Conservation (phyloP, 2,888 invertebrate species). For the Penaeus monodon region DNA sequence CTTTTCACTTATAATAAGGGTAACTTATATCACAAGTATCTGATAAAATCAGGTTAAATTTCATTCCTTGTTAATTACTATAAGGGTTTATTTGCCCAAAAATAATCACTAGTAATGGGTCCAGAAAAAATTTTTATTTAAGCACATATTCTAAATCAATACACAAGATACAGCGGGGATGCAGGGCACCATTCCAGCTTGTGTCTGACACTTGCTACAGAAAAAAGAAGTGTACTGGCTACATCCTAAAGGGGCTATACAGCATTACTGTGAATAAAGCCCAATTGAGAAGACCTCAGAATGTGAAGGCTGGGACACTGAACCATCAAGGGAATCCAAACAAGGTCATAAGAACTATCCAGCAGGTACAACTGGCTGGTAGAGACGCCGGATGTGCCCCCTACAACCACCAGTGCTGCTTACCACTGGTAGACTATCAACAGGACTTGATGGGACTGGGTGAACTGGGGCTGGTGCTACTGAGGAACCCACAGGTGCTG, state of each 20-base stretch:
- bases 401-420: conserved; percentile 35
- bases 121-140: too few relatives aligned
- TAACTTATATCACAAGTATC: too few relatives aligned
- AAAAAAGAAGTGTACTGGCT: conserved; percentile 10
- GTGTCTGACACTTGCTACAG: conserved; percentile 7
- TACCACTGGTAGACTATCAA: neutral
- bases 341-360: conserved; percentile 61
- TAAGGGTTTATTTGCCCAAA: too few relatives aligned
- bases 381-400: conserved; percentile 51
- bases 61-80: too few relatives aligned
- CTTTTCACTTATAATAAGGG: too few relatives aligned
- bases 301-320: conserved; percentile 62
- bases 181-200: neutral
- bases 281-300: conserved; percentile 62
- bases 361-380: conserved; percentile 63
- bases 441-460: conserved; percentile 22
- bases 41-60: too few relatives aligned
- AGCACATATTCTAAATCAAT: too few relatives aligned
- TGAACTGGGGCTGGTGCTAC: conserved; percentile 33
- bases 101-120: too few relatives aligned
- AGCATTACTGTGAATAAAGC: conserved; percentile 59
- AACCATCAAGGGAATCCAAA: conserved; percentile 64
- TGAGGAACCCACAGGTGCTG: conserved; percentile 13
- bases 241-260: conserved; percentile 39
- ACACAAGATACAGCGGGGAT: neutral